Percentiles rank a stretch among this genome's conserved stretches.
Evolutionary conservation across 2,888 invertebrate species (phyloP).

Genomic region (Pogonocherus hispidulus): DNA sequence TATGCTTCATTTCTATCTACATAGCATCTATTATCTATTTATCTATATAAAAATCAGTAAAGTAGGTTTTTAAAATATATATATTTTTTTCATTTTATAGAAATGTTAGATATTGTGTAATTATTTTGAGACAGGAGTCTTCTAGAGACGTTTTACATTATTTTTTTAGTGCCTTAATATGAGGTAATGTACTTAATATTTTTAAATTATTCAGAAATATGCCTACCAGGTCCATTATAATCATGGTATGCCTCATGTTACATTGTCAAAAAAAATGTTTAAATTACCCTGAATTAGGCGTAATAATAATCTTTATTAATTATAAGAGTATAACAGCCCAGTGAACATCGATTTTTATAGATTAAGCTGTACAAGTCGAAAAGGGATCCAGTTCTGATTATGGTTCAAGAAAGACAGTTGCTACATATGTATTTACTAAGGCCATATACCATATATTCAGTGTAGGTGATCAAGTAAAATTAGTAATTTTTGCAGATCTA

Average conservation of each 20-base stretch:
- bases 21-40: too few species aligned
- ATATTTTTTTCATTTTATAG: neutral
- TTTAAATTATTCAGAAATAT: neutral
- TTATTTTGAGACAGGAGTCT: neutral
- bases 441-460: too few species aligned
- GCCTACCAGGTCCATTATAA: conserved; percentile 8
- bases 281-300: conserved; percentile 23
- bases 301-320: conserved; percentile 31
- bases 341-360: conserved; percentile 33
- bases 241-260: neutral
- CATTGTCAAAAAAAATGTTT: neutral
- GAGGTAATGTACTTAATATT: conserved; percentile 1
- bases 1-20: conserved; percentile 30
- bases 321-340: conserved; percentile 26
- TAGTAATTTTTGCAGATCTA: too few species aligned
- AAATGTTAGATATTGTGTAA: neutral
- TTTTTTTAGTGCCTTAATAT: conserved; percentile 45
- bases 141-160: conserved; percentile 7
- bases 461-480: too few species aligned
- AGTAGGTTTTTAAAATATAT: too few species aligned
- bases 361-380: neutral
- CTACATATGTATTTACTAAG: too few species aligned
- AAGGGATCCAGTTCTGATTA: neutral
- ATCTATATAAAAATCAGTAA: too few species aligned
- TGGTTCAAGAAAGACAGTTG: too few species aligned